phyloP scores from a whole-genome alignment of 2,888 invertebrate species.

The Eristalis pertinax region DNA sequence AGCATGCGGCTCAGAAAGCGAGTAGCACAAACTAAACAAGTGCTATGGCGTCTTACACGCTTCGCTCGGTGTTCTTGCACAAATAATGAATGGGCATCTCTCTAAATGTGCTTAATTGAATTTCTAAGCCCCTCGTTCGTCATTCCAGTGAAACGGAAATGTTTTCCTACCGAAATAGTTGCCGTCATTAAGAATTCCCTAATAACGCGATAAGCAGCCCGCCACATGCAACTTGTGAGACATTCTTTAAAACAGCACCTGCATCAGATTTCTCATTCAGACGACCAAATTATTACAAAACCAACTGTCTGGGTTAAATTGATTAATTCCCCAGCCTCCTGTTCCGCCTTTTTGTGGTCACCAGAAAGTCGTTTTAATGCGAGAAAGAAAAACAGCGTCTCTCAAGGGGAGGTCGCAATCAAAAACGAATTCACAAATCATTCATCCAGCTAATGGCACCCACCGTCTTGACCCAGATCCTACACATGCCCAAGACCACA shows the following conservation, averaged over 20 bases:
- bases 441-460: neutral
- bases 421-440: neutral
- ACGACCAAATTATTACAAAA: neutral
- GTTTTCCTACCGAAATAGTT: too few relatives aligned
- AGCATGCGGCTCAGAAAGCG: neutral
- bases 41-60: too few relatives aligned
- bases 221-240: neutral
- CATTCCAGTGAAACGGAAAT: too few relatives aligned
- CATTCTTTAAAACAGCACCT: neutral
- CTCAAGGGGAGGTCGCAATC: neutral
- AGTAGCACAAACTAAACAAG: neutral
- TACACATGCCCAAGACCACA: neutral
- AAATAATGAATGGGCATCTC: too few relatives aligned
- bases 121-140: too few relatives aligned
- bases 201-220: neutral
- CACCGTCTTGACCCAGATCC: neutral
- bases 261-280: too few relatives aligned
- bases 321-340: neutral
- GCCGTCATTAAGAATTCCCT: too few relatives aligned
- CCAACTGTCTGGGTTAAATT: neutral
- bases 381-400: neutral
- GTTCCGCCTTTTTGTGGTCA: neutral
- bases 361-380: neutral
- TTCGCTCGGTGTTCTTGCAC: too few relatives aligned
- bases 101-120: too few relatives aligned